Conservation (phyloP, 1,140 invertebrate genomes). For the Sminthurinus signatus region DNA sequence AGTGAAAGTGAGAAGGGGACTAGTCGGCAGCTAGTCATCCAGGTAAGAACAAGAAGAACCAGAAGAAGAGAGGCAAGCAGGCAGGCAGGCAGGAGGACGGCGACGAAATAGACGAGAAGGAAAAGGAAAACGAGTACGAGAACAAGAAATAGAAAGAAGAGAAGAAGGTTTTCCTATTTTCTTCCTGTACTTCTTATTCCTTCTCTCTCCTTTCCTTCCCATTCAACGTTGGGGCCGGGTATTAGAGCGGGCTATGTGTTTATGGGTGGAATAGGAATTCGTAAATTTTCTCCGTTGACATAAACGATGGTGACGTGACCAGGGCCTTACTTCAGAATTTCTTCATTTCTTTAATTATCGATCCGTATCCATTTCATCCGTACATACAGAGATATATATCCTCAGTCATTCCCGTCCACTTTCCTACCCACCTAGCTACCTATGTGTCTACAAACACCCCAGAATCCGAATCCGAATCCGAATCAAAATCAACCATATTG, state of each 20-base stretch:
- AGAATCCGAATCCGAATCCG: too few species aligned
- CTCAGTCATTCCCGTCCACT: background rate
- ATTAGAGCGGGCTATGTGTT: background rate
- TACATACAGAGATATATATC: background rate
- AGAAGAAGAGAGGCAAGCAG: background rate
- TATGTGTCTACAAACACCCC: background rate
- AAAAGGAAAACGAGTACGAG: background rate
- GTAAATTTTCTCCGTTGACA: conserved; percentile 40
- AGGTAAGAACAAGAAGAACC: background rate
- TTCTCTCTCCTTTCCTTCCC: too few species aligned
- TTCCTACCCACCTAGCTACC: background rate
- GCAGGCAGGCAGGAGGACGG: background rate
- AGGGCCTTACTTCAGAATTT: conserved; percentile 34
- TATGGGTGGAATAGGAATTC: conserved; percentile 15
- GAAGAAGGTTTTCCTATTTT: too few species aligned
- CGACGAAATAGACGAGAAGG: background rate
- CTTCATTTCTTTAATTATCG: conserved; percentile 42
- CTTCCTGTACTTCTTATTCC: too few species aligned
- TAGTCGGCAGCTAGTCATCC: conserved; percentile 11
- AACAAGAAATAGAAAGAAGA: too few species aligned
- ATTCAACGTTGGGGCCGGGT: too few species aligned
- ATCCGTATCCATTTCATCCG: conserved; percentile 26
- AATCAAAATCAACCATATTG: background rate
- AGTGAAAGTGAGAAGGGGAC: too few species aligned
- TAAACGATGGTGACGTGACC: conserved; percentile 41